Conservation (phyloP, 2,888 invertebrate species). For the Amphipyra berbera region DNA sequence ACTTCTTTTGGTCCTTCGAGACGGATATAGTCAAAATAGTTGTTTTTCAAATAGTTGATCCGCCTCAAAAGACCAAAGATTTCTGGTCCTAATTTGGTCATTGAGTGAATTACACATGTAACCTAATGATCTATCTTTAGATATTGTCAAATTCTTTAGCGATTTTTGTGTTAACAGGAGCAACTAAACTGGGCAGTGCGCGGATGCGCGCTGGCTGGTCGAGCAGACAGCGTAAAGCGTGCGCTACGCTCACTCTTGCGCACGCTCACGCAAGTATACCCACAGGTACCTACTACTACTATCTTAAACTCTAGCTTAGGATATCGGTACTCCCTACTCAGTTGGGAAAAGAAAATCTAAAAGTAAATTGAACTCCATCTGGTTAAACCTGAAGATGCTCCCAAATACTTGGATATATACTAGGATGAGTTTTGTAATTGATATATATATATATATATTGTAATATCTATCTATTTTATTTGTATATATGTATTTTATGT, state of each 20-base stretch:
- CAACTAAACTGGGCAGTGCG: constrained; percentile 86
- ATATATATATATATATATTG: no score
- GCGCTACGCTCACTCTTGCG: constrained; percentile 80
- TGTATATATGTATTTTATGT: no score
- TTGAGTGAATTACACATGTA: no score
- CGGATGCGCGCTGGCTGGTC: constrained; percentile 80
- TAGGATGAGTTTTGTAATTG: no score
- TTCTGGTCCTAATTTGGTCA: no score
- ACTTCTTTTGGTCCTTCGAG: neutral
- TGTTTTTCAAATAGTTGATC: neutral
- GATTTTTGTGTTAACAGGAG: constrained; percentile 69
- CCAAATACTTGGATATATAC: no score
- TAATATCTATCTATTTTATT: no score
- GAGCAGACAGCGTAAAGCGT: constrained; percentile 84
- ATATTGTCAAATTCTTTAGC: neutral
- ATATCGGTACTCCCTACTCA: no score
- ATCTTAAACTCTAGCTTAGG: no score
- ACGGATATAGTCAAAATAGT: neutral
- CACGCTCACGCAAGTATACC: constrained; percentile 75
- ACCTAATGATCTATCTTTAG: neutral
- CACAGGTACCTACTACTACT: constrained; percentile 69
- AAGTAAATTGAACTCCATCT: no score
- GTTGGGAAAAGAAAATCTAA: no score
- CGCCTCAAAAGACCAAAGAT: neutral
- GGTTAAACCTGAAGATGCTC: no score